phyloP scores from a whole-genome alignment of 1,140 invertebrate species.

The Micrasema longulum region DNA sequence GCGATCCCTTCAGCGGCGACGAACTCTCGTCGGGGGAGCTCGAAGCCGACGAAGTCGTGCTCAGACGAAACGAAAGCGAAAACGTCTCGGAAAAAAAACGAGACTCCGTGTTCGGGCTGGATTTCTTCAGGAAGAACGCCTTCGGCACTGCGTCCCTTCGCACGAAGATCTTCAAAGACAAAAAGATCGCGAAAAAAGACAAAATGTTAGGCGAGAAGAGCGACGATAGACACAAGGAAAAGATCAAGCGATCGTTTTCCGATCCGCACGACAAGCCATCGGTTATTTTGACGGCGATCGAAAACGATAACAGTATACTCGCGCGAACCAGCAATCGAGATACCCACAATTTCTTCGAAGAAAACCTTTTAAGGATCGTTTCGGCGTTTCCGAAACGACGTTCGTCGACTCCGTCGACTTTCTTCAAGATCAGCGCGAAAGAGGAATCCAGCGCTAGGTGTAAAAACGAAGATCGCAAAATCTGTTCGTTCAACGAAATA shows the following conservation, averaged over 20 bases:
- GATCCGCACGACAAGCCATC: slow-evolving; percentile 19
- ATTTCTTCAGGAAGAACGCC: slow-evolving; percentile 47
- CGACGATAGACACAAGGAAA: neutral
- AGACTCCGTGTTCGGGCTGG: slow-evolving; percentile 13
- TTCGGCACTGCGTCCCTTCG: slow-evolving; percentile 38
- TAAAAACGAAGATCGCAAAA: slow-evolving; percentile 7
- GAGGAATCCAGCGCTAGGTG: slow-evolving; percentile 23
- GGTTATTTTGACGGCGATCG: neutral
- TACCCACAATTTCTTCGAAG: slow-evolving; percentile 55
- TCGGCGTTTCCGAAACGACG: slow-evolving; percentile 58
- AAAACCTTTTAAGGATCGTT: slow-evolving; percentile 57
- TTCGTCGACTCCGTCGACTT: slow-evolving; percentile 59
- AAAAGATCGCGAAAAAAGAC: neutral
- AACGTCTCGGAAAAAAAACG: slow-evolving; percentile 25
- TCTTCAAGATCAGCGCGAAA: slow-evolving; percentile 44
- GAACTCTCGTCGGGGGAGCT: slow-evolving; percentile 15
- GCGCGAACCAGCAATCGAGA: neutral
- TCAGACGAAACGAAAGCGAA: neutral
- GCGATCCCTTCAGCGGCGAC: slow-evolving; percentile 15
- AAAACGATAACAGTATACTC: neutral
- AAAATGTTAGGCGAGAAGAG: neutral
- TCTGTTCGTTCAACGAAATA: slow-evolving; percentile 42
- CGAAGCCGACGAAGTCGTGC: neutral
- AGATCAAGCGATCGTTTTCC: slow-evolving; percentile 9
- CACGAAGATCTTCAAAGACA: slow-evolving; percentile 32